phyloP scores from a whole-genome alignment of 2,888 invertebrate genomes.

The Noctua janthe region DNA sequence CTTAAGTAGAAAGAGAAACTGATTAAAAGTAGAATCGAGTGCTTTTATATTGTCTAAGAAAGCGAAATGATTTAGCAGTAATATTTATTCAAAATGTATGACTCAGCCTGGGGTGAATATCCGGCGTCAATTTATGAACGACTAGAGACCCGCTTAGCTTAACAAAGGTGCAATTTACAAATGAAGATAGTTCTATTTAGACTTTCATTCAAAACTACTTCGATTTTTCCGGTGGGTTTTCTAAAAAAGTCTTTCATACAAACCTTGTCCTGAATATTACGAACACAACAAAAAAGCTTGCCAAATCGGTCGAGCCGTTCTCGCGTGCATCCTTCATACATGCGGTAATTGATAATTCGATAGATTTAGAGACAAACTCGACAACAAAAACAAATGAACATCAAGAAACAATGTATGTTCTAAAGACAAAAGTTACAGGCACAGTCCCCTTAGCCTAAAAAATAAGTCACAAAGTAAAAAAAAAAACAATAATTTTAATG shows the following conservation, averaged over 20 bases:
- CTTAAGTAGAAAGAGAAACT: conserved; percentile 32
- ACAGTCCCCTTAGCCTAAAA: not conserved
- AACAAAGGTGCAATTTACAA: not conserved
- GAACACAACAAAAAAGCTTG: not conserved
- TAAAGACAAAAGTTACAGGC: not conserved
- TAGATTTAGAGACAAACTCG: not conserved
- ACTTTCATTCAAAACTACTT: not conserved
- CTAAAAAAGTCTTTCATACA: not conserved
- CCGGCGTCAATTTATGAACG: not conserved
- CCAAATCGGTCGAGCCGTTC: not conserved
- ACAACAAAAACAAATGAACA: not conserved
- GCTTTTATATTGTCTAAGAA: not conserved
- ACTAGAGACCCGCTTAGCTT: not conserved
- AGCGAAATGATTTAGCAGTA: conserved; percentile 16
- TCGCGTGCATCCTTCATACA: not conserved
- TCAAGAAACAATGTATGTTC: not conserved
- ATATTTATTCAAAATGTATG: not conserved
- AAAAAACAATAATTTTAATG: conserved; percentile 9
- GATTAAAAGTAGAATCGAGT: conserved; percentile 26
- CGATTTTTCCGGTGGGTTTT: not conserved
- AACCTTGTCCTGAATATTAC: not conserved
- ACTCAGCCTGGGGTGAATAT: not conserved
- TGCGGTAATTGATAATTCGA: not conserved
- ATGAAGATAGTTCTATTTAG: not conserved
- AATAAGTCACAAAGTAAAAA: not conserved